Conservation (phyloP, 2,888 invertebrate species). For the Caenorhabditis virilis region DNA sequence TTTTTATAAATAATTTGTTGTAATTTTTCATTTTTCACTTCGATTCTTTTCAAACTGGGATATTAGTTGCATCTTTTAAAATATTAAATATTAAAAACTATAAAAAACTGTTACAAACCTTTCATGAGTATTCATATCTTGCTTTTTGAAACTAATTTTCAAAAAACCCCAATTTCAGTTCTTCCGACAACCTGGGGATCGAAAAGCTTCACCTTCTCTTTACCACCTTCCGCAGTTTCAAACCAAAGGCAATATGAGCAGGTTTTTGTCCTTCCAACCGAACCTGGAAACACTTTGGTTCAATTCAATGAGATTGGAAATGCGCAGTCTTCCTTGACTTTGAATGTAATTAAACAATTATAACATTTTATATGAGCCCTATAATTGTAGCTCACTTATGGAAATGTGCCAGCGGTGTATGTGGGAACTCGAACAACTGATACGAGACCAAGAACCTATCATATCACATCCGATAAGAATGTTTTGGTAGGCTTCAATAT, state of each 20-base stretch:
- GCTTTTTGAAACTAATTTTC: no score
- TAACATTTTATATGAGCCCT: no score
- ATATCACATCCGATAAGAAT: slow-evolving; percentile 34
- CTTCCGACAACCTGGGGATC: slow-evolving; percentile 39
- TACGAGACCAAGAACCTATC: slow-evolving; percentile 32
- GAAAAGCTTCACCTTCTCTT: slow-evolving; percentile 40
- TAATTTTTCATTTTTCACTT: no score
- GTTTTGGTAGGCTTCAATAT: no score
- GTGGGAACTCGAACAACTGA: slow-evolving; percentile 25
- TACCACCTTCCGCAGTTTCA: slow-evolving; percentile 32
- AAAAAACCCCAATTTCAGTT: slow-evolving; percentile 41
- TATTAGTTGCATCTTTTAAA: no score
- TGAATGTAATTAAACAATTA: slow-evolving; percentile 9
- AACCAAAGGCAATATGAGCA: slow-evolving; percentile 32
- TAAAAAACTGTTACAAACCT: no score
- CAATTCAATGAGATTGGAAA: slow-evolving; percentile 10
- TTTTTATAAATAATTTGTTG: no score
- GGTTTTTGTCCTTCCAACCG: slow-evolving; percentile 35
- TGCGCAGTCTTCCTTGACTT: slow-evolving; percentile 7
- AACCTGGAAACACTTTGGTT: slow-evolving; percentile 4
- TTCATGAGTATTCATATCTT: no score
- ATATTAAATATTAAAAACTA: no score
- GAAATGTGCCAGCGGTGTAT: slow-evolving; percentile 28
- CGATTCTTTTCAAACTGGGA: no score
- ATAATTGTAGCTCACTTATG: slow-evolving; percentile 13